Percentiles rank a stretch among this genome's conserved stretches.
These are phyloP conservation scores for Bungarus multicinctus DNA, from an alignment of 2,113 vertebrate species.

Conservation along the genomic window DNA sequence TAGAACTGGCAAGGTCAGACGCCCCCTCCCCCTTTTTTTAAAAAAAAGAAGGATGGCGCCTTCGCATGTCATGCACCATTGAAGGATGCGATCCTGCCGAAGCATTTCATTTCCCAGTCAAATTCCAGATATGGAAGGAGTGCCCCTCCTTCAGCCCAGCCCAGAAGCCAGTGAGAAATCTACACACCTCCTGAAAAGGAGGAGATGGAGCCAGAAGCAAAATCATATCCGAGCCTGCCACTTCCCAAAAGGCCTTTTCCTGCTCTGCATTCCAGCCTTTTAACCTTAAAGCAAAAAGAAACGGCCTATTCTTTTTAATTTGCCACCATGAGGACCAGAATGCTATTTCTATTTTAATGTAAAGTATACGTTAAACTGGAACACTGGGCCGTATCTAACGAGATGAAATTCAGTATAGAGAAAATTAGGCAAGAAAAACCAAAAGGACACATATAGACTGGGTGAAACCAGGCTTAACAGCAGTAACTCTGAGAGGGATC, in stretches of 20 bases:
- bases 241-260: not conserved
- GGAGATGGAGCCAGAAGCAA: not conserved
- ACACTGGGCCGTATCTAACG: too few species aligned
- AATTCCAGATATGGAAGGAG: not conserved
- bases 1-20: not conserved
- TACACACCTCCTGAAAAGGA: not conserved
- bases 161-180: not conserved
- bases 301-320: not conserved
- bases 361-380: not conserved
- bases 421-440: too few species aligned
- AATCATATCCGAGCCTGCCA: not conserved
- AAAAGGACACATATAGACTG: too few species aligned
- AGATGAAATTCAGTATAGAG: too few species aligned
- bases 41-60: not conserved
- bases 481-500: too few species aligned
- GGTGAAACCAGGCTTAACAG: too few species aligned
- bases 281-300: not conserved
- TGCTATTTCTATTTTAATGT: not conserved
- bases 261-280: not conserved
- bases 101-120: not conserved
- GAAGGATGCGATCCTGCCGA: not conserved
- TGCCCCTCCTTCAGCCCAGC: too few species aligned
- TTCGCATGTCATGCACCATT: not conserved
- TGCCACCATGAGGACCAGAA: not conserved
- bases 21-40: too few species aligned